Percentiles rank a stretch among this genome's conserved stretches.
Conservation (phyloP, 2,113 vertebrate species). For the Synodontis membranacea region DNA sequence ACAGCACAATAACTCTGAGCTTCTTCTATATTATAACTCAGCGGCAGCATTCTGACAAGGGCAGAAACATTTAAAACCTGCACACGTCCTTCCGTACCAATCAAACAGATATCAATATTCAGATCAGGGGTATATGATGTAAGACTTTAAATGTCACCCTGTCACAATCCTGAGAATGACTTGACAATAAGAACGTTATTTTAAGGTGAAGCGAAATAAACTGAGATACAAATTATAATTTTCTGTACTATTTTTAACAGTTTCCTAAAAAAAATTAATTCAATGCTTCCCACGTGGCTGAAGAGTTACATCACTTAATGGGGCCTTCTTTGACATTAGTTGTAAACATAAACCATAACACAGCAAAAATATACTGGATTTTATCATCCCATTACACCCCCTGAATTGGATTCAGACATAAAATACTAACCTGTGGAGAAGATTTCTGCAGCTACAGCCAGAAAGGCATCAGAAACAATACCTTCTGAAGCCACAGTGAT, state of each 20-base stretch:
- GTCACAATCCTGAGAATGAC: neutral
- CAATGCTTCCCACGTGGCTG: neutral
- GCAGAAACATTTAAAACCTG: neutral
- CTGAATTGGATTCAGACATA: neutral
- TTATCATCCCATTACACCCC: neutral
- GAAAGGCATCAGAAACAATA: conserved; percentile 87
- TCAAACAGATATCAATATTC: neutral
- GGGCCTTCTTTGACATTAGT: neutral
- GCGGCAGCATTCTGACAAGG: neutral
- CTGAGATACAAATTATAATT: neutral
- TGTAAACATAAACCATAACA: neutral
- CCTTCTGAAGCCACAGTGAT: conserved; percentile 86
- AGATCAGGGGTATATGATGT: neutral
- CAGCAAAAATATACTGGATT: neutral
- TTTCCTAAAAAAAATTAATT: neutral
- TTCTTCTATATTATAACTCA: neutral
- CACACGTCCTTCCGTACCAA: neutral
- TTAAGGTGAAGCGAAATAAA: neutral
- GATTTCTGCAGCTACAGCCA: conserved; percentile 91
- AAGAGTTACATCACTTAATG: neutral
- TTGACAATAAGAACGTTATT: neutral
- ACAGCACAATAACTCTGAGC: neutral
- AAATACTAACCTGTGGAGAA: conserved; percentile 84
- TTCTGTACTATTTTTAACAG: neutral
- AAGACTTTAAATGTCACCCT: neutral